Evolutionary conservation across 2,797 vertebrate species (phyloP).

Genomic region (Moxostoma hubbsi): DNA sequence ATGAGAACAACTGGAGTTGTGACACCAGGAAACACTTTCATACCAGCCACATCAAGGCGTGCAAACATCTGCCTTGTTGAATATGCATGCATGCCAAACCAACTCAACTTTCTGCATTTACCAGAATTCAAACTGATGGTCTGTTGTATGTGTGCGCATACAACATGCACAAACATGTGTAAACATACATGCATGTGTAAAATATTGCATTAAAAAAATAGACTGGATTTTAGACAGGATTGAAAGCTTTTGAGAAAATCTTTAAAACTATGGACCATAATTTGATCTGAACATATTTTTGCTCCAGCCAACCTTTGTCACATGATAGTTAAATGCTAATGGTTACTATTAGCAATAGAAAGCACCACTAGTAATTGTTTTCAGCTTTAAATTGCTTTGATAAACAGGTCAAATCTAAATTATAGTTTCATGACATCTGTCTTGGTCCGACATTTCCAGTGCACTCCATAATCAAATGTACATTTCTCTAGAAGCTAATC

Average conservation of each 20-base stretch:
- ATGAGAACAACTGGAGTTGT: slow-evolving; percentile 29
- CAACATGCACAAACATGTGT: no score
- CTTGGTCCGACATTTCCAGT: slow-evolving; percentile 18
- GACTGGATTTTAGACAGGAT: no score
- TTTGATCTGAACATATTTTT: no score
- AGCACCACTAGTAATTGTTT: neutral
- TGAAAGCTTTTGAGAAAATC: no score
- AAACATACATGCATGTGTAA: no score
- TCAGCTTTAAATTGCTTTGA: neutral
- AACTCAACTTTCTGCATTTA: neutral
- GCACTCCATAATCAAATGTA: slow-evolving; percentile 44
- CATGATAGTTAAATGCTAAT: no score
- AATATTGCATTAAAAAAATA: no score
- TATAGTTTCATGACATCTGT: slow-evolving; percentile 7
- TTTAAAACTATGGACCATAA: no score
- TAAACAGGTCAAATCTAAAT: neutral
- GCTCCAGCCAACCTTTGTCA: no score
- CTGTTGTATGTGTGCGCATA: neutral
- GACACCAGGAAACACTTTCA: slow-evolving; percentile 34
- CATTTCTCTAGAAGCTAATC: slow-evolving; percentile 68
- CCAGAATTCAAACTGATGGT: neutral
- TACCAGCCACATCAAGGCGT: slow-evolving; percentile 4
- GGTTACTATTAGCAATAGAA: neutral
- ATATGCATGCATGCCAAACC: neutral
- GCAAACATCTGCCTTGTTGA: neutral